A percentile compares a stretch with the other conserved stretches of the same genome.
These are phyloP conservation scores for Scylla paramamosain DNA, from an alignment of 1,140 invertebrate genomes.

Conservation along the genomic window DNA sequence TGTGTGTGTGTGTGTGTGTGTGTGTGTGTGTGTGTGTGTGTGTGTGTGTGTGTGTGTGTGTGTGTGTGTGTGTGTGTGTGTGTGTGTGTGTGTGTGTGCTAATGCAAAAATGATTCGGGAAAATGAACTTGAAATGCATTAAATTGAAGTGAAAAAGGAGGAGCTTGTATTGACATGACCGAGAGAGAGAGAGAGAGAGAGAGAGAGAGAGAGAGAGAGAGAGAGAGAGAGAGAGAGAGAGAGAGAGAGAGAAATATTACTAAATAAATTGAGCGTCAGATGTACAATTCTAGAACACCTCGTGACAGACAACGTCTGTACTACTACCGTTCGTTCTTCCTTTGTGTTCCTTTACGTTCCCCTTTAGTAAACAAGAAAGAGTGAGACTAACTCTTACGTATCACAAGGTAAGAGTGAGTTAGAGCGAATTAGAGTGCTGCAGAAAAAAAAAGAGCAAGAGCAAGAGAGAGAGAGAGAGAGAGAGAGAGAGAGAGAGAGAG, in stretches of 20 bases:
- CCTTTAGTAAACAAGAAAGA: too few species aligned
- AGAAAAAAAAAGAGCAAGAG: not conserved
- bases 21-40: not conserved
- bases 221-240: not conserved
- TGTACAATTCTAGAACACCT: too few species aligned
- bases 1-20: not conserved
- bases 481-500: not conserved
- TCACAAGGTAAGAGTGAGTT: not conserved
- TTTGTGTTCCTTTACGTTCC: too few species aligned
- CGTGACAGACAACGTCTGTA: too few species aligned
- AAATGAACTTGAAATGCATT: too few species aligned
- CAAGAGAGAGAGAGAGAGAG: slow-evolving; percentile 45
- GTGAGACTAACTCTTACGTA: not conserved
- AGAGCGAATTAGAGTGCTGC: slow-evolving; percentile 27
- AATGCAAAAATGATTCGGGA: not conserved
- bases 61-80: not conserved
- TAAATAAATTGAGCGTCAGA: too few species aligned
- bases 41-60: slow-evolving; percentile 27
- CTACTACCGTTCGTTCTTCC: too few species aligned
- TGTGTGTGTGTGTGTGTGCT: not conserved
- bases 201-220: not conserved
- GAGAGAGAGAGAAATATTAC: not conserved
- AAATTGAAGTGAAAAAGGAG: too few species aligned
- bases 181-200: too few species aligned
- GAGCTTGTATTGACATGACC: too few species aligned